Conservation (phyloP, 2,797 vertebrate species). For the Scolopax rusticola region DNA sequence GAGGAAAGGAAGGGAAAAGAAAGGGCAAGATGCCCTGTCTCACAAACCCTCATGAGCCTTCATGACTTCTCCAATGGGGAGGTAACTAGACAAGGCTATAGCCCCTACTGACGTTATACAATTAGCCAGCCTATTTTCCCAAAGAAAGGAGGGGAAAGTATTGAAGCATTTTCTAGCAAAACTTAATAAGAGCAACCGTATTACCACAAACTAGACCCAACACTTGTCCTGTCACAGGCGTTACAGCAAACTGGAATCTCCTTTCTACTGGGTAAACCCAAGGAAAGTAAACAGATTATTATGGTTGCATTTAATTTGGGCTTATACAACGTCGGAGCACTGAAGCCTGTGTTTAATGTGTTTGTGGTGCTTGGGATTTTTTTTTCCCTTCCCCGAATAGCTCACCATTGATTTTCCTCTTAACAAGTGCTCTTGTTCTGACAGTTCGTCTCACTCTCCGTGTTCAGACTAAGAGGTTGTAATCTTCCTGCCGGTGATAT, state of each 20-base stretch:
- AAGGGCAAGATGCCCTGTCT: not conserved
- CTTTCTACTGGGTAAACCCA: constrained; percentile 25
- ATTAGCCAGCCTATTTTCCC: not conserved
- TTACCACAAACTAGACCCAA: not conserved
- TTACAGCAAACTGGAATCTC: not conserved
- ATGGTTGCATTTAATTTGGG: constrained; percentile 53
- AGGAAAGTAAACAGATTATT: constrained; percentile 65
- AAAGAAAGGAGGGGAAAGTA: not conserved
- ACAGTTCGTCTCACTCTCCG: not conserved
- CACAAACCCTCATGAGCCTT: not conserved
- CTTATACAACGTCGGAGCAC: not conserved
- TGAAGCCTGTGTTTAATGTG: constrained; percentile 52
- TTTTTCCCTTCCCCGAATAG: not conserved
- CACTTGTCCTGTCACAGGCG: not conserved
- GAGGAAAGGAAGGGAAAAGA: not conserved
- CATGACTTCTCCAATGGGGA: rapidly evolving
- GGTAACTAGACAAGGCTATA: not conserved
- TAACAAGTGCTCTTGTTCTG: constrained; percentile 38
- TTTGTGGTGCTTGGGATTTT: constrained; percentile 9
- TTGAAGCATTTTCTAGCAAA: not conserved
- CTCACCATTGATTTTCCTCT: constrained; percentile 54
- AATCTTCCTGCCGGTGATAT: not conserved
- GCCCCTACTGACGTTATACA: not conserved
- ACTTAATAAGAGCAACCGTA: not conserved
- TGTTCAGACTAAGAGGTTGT: constrained; percentile 1